These are phyloP conservation scores for Euproctis similis DNA, from an alignment of 2,888 invertebrate species.

Conservation along the genomic window DNA sequence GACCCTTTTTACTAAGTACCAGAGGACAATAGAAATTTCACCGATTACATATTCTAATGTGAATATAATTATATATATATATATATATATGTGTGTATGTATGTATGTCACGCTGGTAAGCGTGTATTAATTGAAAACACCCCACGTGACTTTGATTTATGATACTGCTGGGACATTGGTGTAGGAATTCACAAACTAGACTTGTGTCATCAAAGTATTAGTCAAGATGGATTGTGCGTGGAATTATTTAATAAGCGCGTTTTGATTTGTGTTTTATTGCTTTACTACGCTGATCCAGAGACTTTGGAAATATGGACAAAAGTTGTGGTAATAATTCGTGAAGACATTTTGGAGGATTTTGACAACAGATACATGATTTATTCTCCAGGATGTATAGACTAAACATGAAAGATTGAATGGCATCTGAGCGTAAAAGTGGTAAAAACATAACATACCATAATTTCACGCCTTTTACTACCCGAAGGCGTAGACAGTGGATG, in stretches of 20 bases:
- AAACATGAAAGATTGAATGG: too few species aligned
- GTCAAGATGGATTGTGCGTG: conserved; percentile 14
- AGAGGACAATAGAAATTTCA: conserved; percentile 29
- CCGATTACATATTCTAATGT: conserved; percentile 38
- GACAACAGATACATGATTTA: too few species aligned
- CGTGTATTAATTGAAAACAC: conserved; percentile 38
- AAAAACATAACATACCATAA: too few species aligned
- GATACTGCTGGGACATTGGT: conserved; percentile 14
- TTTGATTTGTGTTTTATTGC: not conserved
- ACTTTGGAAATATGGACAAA: too few species aligned
- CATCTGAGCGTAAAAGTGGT: too few species aligned
- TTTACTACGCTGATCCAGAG: too few species aligned
- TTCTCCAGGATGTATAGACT: too few species aligned
- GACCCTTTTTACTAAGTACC: conserved; percentile 40
- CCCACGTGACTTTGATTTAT: conserved; percentile 36
- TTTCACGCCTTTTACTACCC: too few species aligned
- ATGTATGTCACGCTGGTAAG: conserved; percentile 25
- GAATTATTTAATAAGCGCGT: conserved; percentile 10
- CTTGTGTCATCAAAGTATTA: conserved; percentile 16
- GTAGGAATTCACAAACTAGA: conserved; percentile 16
- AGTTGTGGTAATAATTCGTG: too few species aligned
- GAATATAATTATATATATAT: conserved; percentile 19
- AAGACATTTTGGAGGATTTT: too few species aligned
- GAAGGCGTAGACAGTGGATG: too few species aligned
- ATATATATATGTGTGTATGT: too few species aligned